Percentiles rank a stretch among this genome's conserved stretches.
Evolutionary conservation across 2,888 invertebrate species (phyloP).

Genomic region (Drosophila mayaguana): DNA sequence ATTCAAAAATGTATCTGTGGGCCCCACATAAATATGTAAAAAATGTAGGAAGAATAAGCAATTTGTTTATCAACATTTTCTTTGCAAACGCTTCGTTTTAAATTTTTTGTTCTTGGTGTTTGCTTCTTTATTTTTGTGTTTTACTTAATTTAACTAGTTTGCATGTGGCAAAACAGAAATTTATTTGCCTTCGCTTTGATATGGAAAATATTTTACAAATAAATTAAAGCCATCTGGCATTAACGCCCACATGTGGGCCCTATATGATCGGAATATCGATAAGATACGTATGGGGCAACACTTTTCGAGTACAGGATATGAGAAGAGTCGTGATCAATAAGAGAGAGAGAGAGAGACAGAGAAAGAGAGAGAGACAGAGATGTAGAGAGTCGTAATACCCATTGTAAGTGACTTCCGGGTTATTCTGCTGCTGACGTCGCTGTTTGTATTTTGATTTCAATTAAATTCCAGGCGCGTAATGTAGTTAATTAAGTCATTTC

Average conservation of each 20-base stretch:
- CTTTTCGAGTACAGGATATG: conserved; percentile 41
- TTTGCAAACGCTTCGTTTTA: conserved; percentile 58
- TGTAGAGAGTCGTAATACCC: not conserved
- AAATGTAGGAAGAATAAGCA: conserved; percentile 7
- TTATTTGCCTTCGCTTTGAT: conserved; percentile 75
- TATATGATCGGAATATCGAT: conserved; percentile 24
- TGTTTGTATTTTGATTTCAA: conserved; percentile 54
- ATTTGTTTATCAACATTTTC: conserved; percentile 69
- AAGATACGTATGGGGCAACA: conserved; percentile 2
- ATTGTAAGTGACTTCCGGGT: conserved; percentile 40
- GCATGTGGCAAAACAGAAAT: conserved; percentile 58
- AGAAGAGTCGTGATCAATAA: conserved; percentile 44
- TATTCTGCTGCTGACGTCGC: not conserved
- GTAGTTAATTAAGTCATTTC: conserved; percentile 84
- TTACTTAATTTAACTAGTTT: conserved; percentile 45
- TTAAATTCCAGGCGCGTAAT: conserved; percentile 84
- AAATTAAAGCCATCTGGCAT: conserved; percentile 79
- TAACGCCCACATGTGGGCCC: conserved; percentile 48
- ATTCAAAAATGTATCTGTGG: conserved; percentile 18
- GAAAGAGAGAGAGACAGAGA: not conserved
- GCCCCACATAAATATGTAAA: conserved; percentile 23
- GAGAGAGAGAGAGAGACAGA: not conserved
- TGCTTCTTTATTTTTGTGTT: conserved; percentile 4
- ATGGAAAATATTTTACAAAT: conserved; percentile 79
- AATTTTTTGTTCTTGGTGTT: conserved; percentile 26